Percentiles rank a stretch among this genome's conserved stretches.
These are phyloP conservation scores for Camponotus vicinus DNA, from an alignment of 1,140 invertebrate genomes.

Conservation along the genomic window DNA sequence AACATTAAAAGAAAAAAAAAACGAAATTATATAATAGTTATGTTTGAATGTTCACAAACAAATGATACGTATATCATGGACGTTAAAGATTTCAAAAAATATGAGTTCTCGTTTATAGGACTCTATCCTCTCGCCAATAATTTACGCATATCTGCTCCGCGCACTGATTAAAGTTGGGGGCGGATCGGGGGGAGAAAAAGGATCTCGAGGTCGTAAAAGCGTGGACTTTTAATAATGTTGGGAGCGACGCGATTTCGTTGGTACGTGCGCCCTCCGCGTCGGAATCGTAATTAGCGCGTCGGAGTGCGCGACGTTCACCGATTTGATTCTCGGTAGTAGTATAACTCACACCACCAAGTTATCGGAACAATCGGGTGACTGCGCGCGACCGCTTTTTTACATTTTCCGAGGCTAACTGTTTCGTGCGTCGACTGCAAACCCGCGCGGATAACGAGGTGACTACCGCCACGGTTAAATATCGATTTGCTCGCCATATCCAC, in stretches of 20 bases:
- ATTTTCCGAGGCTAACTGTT: conserved; percentile 40
- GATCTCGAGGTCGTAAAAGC: conserved; percentile 52
- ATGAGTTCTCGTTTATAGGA: background rate
- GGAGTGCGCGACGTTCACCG: conserved; percentile 24
- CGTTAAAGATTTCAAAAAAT: background rate
- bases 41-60: background rate
- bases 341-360: conserved; percentile 6
- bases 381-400: conserved; percentile 32
- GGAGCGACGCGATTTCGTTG: conserved; percentile 50
- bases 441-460: conserved; percentile 45
- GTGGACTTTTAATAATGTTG: conserved; percentile 76
- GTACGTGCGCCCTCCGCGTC: conserved; percentile 49
- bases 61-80: background rate
- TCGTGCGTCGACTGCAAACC: conserved; percentile 48
- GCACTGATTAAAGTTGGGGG: conserved; percentile 62
- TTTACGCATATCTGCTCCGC: conserved; percentile 62
- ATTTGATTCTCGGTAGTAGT: conserved; percentile 42
- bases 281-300: conserved; percentile 70
- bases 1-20: background rate
- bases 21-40: background rate
- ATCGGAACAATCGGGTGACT: conserved; percentile 39
- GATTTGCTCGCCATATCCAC: conserved; percentile 33
- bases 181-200: background rate
- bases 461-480: conserved; percentile 47
- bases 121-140: conserved; percentile 49